Evolutionary conservation across 2,113 vertebrate genomes (phyloP).

Genomic region (Columbina picui): DNA sequence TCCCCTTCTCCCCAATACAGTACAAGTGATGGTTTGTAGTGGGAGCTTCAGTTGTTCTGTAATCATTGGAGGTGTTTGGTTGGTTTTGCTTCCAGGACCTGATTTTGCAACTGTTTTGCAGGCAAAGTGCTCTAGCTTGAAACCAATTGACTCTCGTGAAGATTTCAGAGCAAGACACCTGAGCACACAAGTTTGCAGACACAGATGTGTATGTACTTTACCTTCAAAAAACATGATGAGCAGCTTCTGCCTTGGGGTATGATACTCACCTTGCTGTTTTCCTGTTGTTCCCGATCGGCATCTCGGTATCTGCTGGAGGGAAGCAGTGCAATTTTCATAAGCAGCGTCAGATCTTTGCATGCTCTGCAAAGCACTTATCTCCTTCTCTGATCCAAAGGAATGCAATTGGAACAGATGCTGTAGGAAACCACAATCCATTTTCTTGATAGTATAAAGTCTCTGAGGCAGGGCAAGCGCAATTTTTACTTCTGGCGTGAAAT

Average conservation of each 20-base stretch:
- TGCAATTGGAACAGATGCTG: not conserved
- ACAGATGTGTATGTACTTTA: not conserved
- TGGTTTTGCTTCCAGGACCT: not conserved
- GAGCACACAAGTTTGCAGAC: not conserved
- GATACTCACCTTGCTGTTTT: not conserved
- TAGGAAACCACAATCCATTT: not conserved
- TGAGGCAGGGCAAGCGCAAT: not conserved
- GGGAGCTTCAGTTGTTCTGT: not conserved
- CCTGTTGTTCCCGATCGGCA: fast-evolving
- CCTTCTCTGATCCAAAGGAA: not conserved
- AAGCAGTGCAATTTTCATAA: not conserved
- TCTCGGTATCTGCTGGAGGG: not conserved
- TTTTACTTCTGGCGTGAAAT: fast-evolving
- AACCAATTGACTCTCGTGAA: fast-evolving
- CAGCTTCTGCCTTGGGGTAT: not conserved
- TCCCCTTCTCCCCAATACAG: not conserved
- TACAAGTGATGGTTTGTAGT: not conserved
- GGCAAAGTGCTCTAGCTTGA: not conserved
- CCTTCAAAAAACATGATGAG: not conserved
- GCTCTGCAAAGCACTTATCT: not conserved
- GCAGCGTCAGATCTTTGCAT: not conserved
- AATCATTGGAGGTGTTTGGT: not conserved
- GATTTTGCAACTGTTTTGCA: not conserved
- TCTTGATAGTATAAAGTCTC: not conserved
- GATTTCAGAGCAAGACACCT: not conserved